Evolutionary conservation across 64 coral and sea anemone genomes (phyloP).

Genomic region (Astreopora myriophthalma): DNA sequence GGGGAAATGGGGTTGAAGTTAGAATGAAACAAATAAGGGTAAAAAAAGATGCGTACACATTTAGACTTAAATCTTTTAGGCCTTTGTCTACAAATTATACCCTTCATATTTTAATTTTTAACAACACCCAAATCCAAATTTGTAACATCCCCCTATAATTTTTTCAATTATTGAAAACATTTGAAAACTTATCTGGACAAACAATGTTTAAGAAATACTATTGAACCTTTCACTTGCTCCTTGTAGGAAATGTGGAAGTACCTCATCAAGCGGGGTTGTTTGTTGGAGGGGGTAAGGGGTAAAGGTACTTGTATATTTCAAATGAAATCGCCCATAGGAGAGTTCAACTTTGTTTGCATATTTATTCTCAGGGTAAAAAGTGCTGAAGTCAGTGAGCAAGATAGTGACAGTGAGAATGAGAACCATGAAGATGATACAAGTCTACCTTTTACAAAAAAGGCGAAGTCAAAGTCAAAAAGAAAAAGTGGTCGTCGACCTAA

Average conservation of each 20-base stretch:
- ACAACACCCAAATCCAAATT: too few species aligned
- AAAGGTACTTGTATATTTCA: not conserved
- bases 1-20: too few species aligned
- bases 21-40: too few species aligned
- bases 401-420: not conserved
- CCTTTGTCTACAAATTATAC: too few species aligned
- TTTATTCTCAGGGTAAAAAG: slow-evolving; percentile 3
- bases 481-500: slow-evolving; percentile 18
- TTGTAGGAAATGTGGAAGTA: not conserved
- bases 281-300: not conserved
- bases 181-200: too few species aligned
- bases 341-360: not conserved
- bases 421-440: not conserved
- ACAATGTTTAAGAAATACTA: too few species aligned
- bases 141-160: too few species aligned
- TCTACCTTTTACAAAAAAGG: slow-evolving; percentile 3
- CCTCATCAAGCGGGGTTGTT: not conserved
- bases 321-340: not conserved
- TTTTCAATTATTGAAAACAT: too few species aligned
- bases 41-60: too few species aligned
- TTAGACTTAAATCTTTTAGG: too few species aligned
- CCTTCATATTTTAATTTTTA: too few species aligned
- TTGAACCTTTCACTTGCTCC: not conserved
- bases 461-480: not conserved
- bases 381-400: not conserved